These are phyloP conservation scores for Hirtodrosophila trivittata DNA, from an alignment of 2,888 invertebrate species.

Conservation along the genomic window DNA sequence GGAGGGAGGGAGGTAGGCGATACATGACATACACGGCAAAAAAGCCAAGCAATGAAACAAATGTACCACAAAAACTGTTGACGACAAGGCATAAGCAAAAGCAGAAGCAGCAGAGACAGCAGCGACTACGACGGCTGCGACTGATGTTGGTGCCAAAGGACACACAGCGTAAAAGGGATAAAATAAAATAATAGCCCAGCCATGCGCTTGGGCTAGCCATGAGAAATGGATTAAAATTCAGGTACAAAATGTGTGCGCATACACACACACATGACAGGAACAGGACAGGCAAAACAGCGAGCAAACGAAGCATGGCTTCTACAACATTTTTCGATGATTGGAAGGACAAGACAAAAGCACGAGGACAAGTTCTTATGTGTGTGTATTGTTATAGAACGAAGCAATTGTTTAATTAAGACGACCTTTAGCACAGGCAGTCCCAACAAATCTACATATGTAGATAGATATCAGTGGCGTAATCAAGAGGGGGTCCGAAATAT, in stretches of 20 bases:
- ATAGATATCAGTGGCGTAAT: not conserved
- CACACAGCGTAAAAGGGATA: slow-evolving; percentile 67
- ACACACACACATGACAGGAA: not conserved
- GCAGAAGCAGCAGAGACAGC: slow-evolving; percentile 39
- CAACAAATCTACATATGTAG: slow-evolving; percentile 30
- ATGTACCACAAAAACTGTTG: slow-evolving; percentile 78
- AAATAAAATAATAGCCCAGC: slow-evolving; percentile 71
- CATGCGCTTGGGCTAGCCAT: slow-evolving; percentile 41
- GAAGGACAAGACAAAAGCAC: slow-evolving; percentile 9
- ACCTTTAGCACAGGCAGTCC: slow-evolving; percentile 49
- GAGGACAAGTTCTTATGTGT: slow-evolving; percentile 16
- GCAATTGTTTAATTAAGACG: slow-evolving; percentile 67
- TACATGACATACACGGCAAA: slow-evolving; percentile 60
- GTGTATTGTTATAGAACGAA: slow-evolving; percentile 21
- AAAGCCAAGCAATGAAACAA: slow-evolving; percentile 74
- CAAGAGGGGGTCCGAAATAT: not conserved
- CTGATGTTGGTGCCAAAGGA: slow-evolving; percentile 62
- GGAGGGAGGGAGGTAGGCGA: slow-evolving; percentile 13
- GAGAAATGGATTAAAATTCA: slow-evolving; percentile 71
- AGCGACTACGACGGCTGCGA: slow-evolving; percentile 30
- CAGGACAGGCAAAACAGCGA: too few relatives aligned
- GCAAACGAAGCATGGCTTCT: not conserved
- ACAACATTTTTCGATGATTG: slow-evolving; percentile 9
- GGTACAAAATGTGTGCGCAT: slow-evolving; percentile 57
- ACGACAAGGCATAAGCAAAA: slow-evolving; percentile 55